Evolutionary conservation across 2,113 vertebrate species (phyloP).

Genomic region (Coryphaenoides rupestris): DNA sequence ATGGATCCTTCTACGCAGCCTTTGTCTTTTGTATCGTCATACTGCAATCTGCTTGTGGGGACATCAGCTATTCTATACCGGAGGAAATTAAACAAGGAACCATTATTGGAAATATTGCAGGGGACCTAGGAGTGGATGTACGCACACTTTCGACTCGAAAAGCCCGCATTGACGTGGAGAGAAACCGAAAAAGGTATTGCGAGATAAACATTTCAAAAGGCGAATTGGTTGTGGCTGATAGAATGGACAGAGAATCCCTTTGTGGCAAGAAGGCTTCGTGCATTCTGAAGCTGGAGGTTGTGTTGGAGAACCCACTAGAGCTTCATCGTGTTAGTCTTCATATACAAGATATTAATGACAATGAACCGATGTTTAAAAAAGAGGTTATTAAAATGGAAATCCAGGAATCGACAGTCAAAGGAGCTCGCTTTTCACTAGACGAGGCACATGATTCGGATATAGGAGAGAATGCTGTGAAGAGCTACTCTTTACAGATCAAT

Average conservation of each 20-base stretch:
- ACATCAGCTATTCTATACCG: slow-evolving; percentile 57
- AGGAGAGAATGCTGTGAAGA: slow-evolving; percentile 49
- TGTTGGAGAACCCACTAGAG: slow-evolving; percentile 30
- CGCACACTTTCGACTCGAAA: slow-evolving; percentile 26
- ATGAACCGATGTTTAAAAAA: slow-evolving; percentile 57
- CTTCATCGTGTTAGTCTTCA: slow-evolving; percentile 49
- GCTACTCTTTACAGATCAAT: slow-evolving; percentile 43
- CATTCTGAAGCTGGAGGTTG: slow-evolving; percentile 56
- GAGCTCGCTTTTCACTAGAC: slow-evolving; percentile 46
- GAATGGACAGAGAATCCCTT: slow-evolving; percentile 65
- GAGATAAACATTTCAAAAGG: slow-evolving; percentile 41
- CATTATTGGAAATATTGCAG: slow-evolving; percentile 63
- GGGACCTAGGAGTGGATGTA: slow-evolving; percentile 37
- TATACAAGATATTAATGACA: slow-evolving; percentile 74
- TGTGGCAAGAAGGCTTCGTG: slow-evolving; percentile 31
- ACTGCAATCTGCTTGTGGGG: slow-evolving; percentile 37
- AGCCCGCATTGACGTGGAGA: slow-evolving; percentile 40
- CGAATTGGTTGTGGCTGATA: slow-evolving; percentile 49
- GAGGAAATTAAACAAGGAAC: slow-evolving; percentile 68
- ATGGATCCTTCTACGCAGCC: not conserved
- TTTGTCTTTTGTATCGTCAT: not conserved
- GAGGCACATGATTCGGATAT: slow-evolving; percentile 63
- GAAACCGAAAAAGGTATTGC: slow-evolving; percentile 51
- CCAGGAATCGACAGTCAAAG: slow-evolving; percentile 48
- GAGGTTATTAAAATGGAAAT: slow-evolving; percentile 48